Conservation (phyloP, 2,797 vertebrate species). For the Discoglossus pictus region DNA sequence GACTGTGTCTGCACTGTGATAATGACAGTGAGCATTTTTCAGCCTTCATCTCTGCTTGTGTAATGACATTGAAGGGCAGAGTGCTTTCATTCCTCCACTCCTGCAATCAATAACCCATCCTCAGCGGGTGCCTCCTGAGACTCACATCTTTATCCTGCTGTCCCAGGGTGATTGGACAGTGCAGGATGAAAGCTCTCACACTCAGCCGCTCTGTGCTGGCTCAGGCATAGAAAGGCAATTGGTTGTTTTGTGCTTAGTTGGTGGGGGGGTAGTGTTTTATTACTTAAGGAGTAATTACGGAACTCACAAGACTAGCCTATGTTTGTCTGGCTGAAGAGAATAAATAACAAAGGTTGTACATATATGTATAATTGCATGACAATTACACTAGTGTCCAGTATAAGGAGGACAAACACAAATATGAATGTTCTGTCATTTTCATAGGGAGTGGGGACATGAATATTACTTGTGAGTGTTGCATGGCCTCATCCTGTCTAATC, state of each 20-base stretch:
- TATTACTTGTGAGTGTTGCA: no score
- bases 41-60: no score
- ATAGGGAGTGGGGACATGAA: no score
- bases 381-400: no score
- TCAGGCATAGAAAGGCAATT: neutral
- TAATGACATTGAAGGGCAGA: slow-evolving; percentile 18
- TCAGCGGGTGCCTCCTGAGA: slow-evolving; percentile 26
- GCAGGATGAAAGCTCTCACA: slow-evolving; percentile 16
- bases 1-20: neutral
- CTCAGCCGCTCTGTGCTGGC: neutral
- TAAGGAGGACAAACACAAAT: no score
- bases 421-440: no score
- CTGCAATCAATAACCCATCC: slow-evolving; percentile 38
- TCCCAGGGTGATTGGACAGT: slow-evolving; percentile 18
- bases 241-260: neutral
- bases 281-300: neutral
- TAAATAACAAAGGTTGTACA: no score
- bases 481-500: no score
- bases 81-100: slow-evolving; percentile 27
- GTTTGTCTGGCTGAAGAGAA: neutral
- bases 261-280: neutral
- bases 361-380: no score
- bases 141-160: neutral
- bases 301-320: neutral
- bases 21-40: neutral